phyloP scores from a whole-genome alignment of 2,797 vertebrate genomes.

The Adelosebastes latens region DNA sequence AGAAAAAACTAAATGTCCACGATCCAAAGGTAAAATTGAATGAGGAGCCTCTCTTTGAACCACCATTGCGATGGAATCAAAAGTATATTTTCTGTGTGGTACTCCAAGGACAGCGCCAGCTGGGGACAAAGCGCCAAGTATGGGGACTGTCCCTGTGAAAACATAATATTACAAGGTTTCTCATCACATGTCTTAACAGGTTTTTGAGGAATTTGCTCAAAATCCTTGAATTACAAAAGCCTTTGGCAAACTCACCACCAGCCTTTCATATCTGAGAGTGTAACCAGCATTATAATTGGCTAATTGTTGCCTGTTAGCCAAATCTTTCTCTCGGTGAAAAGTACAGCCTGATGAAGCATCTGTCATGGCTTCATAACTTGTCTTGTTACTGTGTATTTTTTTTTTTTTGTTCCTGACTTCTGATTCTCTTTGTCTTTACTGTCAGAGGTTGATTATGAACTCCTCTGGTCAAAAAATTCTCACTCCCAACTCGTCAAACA shows the following conservation, averaged over 20 bases:
- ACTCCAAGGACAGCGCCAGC: background rate
- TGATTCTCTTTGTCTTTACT: background rate
- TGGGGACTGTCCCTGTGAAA: background rate
- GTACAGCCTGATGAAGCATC: background rate
- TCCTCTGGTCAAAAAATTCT: too few relatives aligned
- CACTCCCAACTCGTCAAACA: too few relatives aligned
- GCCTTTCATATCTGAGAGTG: background rate
- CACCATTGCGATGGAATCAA: background rate
- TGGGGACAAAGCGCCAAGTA: background rate
- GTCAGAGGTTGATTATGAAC: background rate
- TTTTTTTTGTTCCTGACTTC: background rate
- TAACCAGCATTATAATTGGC: background rate
- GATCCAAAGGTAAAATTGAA: background rate
- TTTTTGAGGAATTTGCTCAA: constrained; percentile 1
- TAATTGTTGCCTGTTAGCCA: background rate
- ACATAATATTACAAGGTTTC: constrained; percentile 1
- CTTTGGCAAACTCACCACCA: background rate
- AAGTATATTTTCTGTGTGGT: background rate
- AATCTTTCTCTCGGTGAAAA: background rate
- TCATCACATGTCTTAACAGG: background rate
- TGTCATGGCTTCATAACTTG: background rate
- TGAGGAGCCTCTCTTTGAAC: background rate
- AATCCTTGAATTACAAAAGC: constrained; percentile 15
- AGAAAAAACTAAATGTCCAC: background rate
- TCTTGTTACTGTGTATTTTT: background rate